Evolutionary conservation across 2,888 invertebrate species (phyloP).

Genomic region (Geophilus truncorum): DNA sequence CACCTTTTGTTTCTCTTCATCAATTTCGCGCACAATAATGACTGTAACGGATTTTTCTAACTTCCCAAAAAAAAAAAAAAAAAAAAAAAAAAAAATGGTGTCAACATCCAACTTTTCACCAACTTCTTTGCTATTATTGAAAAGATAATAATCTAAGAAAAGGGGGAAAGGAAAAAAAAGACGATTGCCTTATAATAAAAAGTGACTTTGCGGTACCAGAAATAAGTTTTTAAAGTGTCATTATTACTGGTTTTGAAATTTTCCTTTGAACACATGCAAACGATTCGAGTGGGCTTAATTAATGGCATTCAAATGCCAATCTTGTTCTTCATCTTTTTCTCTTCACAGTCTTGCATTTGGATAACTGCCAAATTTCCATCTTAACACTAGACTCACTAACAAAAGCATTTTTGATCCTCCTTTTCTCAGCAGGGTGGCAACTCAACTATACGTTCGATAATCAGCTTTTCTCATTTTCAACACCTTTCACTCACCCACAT

Average conservation of each 20-base stretch:
- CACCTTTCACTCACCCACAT: not conserved
- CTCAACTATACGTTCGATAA: not conserved
- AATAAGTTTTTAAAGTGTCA: not conserved
- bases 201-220: not conserved
- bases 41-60: not conserved
- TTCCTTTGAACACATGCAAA: not conserved
- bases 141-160: not conserved
- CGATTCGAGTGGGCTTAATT: not conserved
- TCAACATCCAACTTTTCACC: not conserved
- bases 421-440: not conserved
- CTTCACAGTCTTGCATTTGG: not conserved
- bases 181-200: not conserved
- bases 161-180: too few relatives aligned
- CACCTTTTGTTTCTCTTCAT: not conserved
- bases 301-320: slow-evolving; percentile 6
- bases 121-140: not conserved
- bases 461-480: not conserved
- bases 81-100: not conserved
- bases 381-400: not conserved
- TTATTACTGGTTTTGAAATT: not conserved
- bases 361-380: not conserved
- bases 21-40: not conserved
- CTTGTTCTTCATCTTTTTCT: slow-evolving; percentile 4
- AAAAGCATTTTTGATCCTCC: slow-evolving; percentile 3
- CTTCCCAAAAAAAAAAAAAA: not conserved